Conservation (phyloP, 1,140 invertebrate species). For the Trypoxylus dichotomus region DNA sequence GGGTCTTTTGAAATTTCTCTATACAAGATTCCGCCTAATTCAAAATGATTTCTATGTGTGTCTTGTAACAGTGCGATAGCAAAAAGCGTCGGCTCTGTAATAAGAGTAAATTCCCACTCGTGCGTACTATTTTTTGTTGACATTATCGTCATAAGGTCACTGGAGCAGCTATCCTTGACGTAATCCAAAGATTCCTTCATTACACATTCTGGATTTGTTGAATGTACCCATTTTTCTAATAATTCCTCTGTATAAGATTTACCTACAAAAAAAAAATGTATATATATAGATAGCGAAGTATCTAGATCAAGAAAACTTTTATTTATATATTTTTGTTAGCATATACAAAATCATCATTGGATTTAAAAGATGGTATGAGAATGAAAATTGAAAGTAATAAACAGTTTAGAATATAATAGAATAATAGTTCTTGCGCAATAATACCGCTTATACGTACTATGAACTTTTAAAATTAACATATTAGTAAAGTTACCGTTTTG, state of each 20-base stretch:
- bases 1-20: constrained; percentile 46
- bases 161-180: constrained; percentile 63
- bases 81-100: constrained; percentile 56
- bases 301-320: too few relatives aligned
- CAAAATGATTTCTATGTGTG: constrained; percentile 72
- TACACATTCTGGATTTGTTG: constrained; percentile 60
- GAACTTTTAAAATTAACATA: too few relatives aligned
- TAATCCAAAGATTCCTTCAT: constrained; percentile 63
- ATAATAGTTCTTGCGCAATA: too few relatives aligned
- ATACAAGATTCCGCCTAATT: constrained; percentile 58
- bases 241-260: constrained; percentile 63
- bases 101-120: constrained; percentile 69
- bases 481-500: too few relatives aligned
- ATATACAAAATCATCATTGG: too few relatives aligned
- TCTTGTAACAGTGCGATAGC: constrained; percentile 74
- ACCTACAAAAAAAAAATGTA: constrained; percentile 42
- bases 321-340: too few relatives aligned
- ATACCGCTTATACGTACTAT: too few relatives aligned
- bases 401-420: too few relatives aligned
- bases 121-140: constrained; percentile 68
- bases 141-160: constrained; percentile 64
- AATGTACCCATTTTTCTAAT: constrained; percentile 65
- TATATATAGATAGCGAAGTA: too few relatives aligned
- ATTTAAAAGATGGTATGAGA: too few relatives aligned
- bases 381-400: too few relatives aligned